These are phyloP conservation scores for Protomyctophum bolini DNA, from an alignment of 2,113 vertebrate species.

Conservation along the genomic window DNA sequence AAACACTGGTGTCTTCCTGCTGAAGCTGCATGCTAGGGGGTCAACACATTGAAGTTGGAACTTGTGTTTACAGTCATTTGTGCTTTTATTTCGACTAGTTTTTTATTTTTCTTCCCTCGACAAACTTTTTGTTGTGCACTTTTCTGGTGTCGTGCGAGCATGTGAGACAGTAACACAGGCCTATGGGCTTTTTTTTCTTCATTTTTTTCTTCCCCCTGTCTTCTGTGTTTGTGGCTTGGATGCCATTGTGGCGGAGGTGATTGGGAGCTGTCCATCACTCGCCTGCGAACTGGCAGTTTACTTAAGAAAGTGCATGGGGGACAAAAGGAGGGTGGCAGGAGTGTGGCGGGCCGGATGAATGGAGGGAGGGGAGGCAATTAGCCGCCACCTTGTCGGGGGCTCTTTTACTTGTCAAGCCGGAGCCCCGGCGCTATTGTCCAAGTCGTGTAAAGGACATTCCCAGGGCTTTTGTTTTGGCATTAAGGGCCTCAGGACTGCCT, in stretches of 20 bases:
- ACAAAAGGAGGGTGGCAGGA: conserved; percentile 87
- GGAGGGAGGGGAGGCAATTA: conserved; percentile 97
- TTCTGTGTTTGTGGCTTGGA: conserved; percentile 71
- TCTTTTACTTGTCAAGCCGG: conserved; percentile 94
- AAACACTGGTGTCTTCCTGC: conserved; percentile 3
- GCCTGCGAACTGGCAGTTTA: conserved; percentile 83
- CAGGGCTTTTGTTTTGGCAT: conserved; percentile 94
- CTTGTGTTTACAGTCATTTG: conserved; percentile 1
- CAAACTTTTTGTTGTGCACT: conserved; percentile 19
- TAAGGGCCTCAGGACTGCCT: conserved; percentile 89
- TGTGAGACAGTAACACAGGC: conserved; percentile 35
- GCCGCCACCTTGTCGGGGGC: conserved; percentile 88
- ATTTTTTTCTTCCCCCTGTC: conserved; percentile 41
- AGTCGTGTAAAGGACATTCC: conserved; percentile 91
- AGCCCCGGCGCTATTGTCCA: conserved; percentile 90
- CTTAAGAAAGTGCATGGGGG: conserved; percentile 88
- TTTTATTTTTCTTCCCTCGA: conserved; percentile 18
- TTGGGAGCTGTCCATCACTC: conserved; percentile 85
- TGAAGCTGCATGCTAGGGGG: too few species aligned
- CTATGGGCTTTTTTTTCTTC: conserved; percentile 32
- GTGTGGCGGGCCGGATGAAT: conserved; percentile 89
- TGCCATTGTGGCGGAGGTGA: conserved; percentile 69
- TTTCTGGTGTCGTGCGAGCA: conserved; percentile 45
- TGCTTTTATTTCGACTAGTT: background rate
- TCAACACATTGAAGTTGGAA: conserved; percentile 22